phyloP scores from a whole-genome alignment of 2,113 vertebrate species.

The Heterocephalus glaber region DNA sequence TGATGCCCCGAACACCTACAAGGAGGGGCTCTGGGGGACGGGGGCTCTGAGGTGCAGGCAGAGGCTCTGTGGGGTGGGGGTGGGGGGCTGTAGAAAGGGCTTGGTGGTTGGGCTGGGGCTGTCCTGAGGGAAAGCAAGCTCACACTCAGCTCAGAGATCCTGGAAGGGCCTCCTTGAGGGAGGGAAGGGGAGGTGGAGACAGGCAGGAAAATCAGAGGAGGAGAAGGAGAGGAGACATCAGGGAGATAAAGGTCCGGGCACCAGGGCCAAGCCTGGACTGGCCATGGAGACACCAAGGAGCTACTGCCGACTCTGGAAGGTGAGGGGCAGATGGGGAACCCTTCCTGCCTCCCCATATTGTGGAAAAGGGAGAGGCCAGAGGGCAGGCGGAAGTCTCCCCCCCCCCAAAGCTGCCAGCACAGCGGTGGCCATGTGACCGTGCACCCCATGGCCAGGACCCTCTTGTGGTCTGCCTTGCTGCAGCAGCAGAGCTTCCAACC shows the following conservation, averaged over 20 bases:
- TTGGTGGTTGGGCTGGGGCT: not conserved
- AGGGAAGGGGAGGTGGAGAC: not conserved
- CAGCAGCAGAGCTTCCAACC: not conserved
- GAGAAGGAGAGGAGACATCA: not conserved
- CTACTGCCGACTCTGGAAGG: rapidly evolving
- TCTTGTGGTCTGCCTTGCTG: slow-evolving; percentile 42
- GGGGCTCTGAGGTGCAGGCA: not conserved
- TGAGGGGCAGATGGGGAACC: too few species aligned
- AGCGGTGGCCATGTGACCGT: not conserved
- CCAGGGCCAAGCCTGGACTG: not conserved
- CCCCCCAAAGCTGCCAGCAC: not conserved
- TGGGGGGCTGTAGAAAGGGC: not conserved
- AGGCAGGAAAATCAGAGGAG: not conserved
- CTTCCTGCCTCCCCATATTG: not conserved
- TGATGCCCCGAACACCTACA: not conserved
- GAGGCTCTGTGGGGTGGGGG: not conserved
- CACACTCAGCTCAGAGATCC: not conserved
- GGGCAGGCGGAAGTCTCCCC: not conserved
- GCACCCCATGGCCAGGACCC: not conserved
- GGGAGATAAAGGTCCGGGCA: not conserved
- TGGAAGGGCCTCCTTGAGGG: not conserved
- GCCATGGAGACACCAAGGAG: rapidly evolving
- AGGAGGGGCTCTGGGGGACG: too few species aligned
- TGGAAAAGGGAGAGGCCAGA: too few species aligned
- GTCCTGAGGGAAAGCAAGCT: not conserved